phyloP scores from a whole-genome alignment of 2,113 vertebrate genomes.

The Ornithorhynchus anatinus region DNA sequence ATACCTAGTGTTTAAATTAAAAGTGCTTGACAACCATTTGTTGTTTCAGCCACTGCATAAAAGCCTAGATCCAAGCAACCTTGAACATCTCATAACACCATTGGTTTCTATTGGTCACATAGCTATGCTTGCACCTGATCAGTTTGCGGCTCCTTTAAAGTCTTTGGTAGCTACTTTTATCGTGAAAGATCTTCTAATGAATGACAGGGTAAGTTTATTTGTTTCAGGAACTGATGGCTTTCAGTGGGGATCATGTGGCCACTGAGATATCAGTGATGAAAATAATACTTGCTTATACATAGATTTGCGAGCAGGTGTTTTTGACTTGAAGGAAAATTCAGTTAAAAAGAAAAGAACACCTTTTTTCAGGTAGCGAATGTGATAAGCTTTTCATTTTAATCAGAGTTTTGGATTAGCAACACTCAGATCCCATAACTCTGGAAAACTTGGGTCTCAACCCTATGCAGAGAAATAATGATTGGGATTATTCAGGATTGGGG shows the following conservation, averaged over 20 bases:
- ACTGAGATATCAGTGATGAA: too few species aligned
- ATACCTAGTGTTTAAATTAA: too few species aligned
- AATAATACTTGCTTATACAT: too few species aligned
- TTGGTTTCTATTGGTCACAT: slow-evolving; percentile 94
- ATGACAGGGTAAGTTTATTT: slow-evolving; percentile 82
- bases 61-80: slow-evolving; percentile 91
- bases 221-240: not conserved
- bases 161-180: slow-evolving; percentile 97
- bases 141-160: slow-evolving; percentile 94
- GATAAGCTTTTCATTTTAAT: not conserved
- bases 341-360: accelerated
- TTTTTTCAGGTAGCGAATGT: not conserved
- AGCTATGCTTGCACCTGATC: slow-evolving; percentile 94
- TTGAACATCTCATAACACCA: slow-evolving; percentile 95
- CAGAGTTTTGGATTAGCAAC: too few species aligned
- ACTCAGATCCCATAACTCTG: too few species aligned
- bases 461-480: too few species aligned
- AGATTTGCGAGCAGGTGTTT: too few species aligned
- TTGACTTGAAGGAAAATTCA: not conserved
- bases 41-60: slow-evolving; percentile 90
- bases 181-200: slow-evolving; percentile 98
- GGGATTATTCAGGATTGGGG: too few species aligned
- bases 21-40: not conserved
- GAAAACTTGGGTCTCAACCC: too few species aligned
- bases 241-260: accelerated